These are phyloP conservation scores for Lontra canadensis DNA, from an alignment of 2,113 vertebrate species.

Conservation along the genomic window DNA sequence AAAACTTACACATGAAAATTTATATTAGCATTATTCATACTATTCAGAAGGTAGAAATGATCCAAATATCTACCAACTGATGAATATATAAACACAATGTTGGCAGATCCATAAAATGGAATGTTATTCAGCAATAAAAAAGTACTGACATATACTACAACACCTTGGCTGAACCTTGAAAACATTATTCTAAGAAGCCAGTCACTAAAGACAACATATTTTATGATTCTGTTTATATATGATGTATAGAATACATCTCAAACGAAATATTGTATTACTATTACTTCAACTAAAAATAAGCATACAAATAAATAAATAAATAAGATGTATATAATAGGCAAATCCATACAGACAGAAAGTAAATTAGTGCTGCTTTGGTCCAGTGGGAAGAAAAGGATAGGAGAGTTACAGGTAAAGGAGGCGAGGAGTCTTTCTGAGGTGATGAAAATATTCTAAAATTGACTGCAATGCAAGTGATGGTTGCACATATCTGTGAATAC, in stretches of 20 bases:
- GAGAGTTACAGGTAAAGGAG: neutral
- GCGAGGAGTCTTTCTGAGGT: neutral
- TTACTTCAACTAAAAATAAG: neutral
- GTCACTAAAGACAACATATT: neutral
- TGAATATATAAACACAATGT: neutral
- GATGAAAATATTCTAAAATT: conserved; percentile 12
- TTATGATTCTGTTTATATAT: neutral
- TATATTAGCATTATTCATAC: neutral
- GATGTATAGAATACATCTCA: neutral
- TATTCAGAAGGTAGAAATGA: neutral
- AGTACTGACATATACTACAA: neutral
- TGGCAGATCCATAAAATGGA: neutral
- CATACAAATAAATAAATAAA: neutral
- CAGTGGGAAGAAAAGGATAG: neutral
- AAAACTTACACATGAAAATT: neutral
- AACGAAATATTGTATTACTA: neutral
- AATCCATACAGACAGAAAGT: neutral
- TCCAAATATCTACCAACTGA: neutral
- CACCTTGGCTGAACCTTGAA: neutral
- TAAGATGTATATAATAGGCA: neutral
- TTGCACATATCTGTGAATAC: neutral
- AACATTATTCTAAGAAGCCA: neutral
- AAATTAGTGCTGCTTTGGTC: neutral
- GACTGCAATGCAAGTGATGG: neutral
- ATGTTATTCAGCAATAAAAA: neutral